Base-by-base conservation (phyloP, 2,888 invertebrate species). In the Lysandra bellargus region DNA sequence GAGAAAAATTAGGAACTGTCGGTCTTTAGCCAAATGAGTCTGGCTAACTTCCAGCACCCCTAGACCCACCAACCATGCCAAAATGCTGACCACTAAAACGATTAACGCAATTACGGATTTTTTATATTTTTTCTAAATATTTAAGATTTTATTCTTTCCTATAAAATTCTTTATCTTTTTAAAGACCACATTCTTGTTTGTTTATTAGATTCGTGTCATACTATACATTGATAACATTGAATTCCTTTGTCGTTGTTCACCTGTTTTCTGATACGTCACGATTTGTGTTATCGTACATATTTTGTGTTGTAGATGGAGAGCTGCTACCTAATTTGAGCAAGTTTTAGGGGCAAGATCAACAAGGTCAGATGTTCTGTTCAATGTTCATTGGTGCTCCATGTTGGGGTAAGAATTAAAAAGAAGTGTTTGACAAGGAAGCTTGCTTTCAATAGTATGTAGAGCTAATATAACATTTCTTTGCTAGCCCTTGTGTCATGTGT, bases 161-260 rank as follows among this genome's bases (percentile, higher is more conserved):
- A 30, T 64, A 64, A 53, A 53, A 33, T 69, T 69, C 9, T 4
- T 69, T 37, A 69, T 69, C 33, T 14, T 37, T 5, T 17, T 4
- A 33, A 12, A 23, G 57, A 6, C 14, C 30, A 73, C 33, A 17
- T 57, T 37, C 33, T 33, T 69, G 33, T 69, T 78, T 72, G 78
- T 44, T 44, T 78, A 69, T 44, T 74, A 57, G 40, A 74, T 73
- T 53, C 60, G 23, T 79, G 30, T 64, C 49, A 61, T 75, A 74
- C 79, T 74, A 79, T 79, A 79, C 79, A 79, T 78, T 76, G 79
- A 76, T 76, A 76, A 76, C 76, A 37, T 69, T 69, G 57, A 53
- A 76, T 76, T 76, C 57, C 76, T 76, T 76, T 76, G 76, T 76
- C 53, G 53, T 76, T 76, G 49, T 53, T 75, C 49, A 75, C 75